A percentile compares a stretch with the other conserved stretches of the same genome.
These are phyloP conservation scores for Proales similis DNA, from an alignment of 1,140 invertebrate species.

Conservation along the genomic window DNA sequence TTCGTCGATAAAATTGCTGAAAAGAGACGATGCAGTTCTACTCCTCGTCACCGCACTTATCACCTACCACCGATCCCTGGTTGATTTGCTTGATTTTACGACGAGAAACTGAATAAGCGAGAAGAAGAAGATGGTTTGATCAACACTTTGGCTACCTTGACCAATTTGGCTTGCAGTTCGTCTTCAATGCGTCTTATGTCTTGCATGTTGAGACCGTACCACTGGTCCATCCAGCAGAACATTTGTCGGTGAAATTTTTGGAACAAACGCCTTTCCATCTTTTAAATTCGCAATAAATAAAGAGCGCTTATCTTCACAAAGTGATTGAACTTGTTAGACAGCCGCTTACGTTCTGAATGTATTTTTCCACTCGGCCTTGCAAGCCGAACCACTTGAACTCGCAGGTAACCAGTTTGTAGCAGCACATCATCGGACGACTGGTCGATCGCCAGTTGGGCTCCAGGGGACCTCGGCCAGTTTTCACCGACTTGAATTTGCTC, in stretches of 20 bases:
- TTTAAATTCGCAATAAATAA: background rate
- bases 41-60: no score
- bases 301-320: background rate
- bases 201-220: conserved; percentile 49
- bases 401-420: conserved; percentile 92
- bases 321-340: background rate
- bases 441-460: conserved; percentile 52
- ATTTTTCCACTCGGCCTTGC: conserved; percentile 84
- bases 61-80: no score
- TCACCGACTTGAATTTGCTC: conserved; percentile 75
- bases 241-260: conserved; percentile 97
- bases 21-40: no score
- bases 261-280: conserved; percentile 60
- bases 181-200: conserved; percentile 49
- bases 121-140: no score
- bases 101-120: no score
- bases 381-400: conserved; percentile 99
- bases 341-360: conserved; percentile 51
- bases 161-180: conserved; percentile 27
- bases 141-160: conserved; percentile 1
- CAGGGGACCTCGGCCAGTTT: conserved; percentile 87
- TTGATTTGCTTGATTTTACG: no score
- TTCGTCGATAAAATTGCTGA: no score
- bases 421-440: conserved; percentile 57
- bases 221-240: conserved; percentile 59